Conservation (phyloP, 1,140 invertebrate genomes). For the Pollicipes pollicipes region DNA sequence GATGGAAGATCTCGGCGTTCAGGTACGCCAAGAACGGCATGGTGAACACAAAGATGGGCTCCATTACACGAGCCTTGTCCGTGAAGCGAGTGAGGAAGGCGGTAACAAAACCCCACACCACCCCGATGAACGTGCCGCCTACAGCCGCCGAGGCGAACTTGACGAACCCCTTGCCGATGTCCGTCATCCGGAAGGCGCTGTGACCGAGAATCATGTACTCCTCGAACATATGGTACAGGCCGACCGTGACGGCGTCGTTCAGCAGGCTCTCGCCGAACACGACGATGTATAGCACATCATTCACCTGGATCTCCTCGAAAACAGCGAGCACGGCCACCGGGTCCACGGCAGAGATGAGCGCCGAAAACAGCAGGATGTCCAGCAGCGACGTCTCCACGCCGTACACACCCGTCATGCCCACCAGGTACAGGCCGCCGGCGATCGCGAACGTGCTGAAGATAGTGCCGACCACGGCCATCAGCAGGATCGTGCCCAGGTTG, state of each 20-base stretch:
- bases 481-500: slow-evolving; percentile 83
- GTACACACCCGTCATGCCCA: slow-evolving; percentile 65
- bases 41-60: slow-evolving; percentile 94
- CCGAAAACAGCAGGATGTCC: slow-evolving; percentile 82
- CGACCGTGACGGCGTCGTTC: slow-evolving; percentile 89
- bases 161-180: slow-evolving; percentile 64
- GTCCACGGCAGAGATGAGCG: slow-evolving; percentile 92
- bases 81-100: slow-evolving; percentile 91
- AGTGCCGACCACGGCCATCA: slow-evolving; percentile 90
- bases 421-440: slow-evolving; percentile 67
- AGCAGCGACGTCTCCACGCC: slow-evolving; percentile 52
- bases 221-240: slow-evolving; percentile 89
- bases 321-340: slow-evolving; percentile 95
- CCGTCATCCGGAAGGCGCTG: slow-evolving; percentile 40
- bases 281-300: slow-evolving; percentile 96
- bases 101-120: slow-evolving; percentile 86
- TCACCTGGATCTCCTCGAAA: no score
- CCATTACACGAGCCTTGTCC: slow-evolving; percentile 86
- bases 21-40: slow-evolving; percentile 97
- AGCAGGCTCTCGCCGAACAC: slow-evolving; percentile 97
- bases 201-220: slow-evolving; percentile 73
- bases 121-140: slow-evolving; percentile 81
- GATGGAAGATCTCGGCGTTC: slow-evolving; percentile 92
- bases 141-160: slow-evolving; percentile 88
- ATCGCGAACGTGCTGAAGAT: slow-evolving; percentile 89